Base-by-base conservation (phyloP, 2,888 invertebrate genomes). In the Lochmaea capreae region DNA sequence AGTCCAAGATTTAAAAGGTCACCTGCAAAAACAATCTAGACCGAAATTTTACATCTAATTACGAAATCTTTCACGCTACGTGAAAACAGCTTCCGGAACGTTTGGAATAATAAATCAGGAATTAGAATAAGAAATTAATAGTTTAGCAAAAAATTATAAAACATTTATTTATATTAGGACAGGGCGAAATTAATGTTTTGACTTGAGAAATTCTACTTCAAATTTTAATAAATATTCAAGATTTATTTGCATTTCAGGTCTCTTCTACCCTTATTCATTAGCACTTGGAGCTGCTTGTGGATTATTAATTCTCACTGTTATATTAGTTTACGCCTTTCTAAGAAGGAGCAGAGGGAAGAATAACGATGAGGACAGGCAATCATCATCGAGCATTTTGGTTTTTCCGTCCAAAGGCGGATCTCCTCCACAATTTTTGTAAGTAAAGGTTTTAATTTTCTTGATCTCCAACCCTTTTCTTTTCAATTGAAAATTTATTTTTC, bases 361-460 rank as follows among this genome's bases (percentile, higher is more conserved):
- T 22, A 76, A 78, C 14, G 85, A 85, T 49, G 84, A 84, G 22
- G 85, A 86, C 65, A 58, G 46, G 16, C 89, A 89, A 80, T 88
- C 89, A 9, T 89, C 90, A 0, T 89, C 91, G 0, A 91, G 91
- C 46, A 91, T 92, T 76, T 87, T 92, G 66, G 91, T 92, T 76
- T 92, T 91, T 85, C 92, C 92, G 0, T 90, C 91, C 9, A 90
- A 90, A 78, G 79, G 76, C 14, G 90, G 91, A 69, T 82, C 81
- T 26, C 88, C 89, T 1, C 90, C 91, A 0, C 91, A 91, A 79
- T 91, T 91, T 79, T 86, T 91, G 92, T 92, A 87, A 90, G 91
- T 90, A 80, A 12, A 16, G 4, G 3, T 18, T 43, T 16, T 12
- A 10, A 18, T 43, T 18, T n/a, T 4, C 26, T 26, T 26, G 4